phyloP scores from a whole-genome alignment of 2,797 vertebrate genomes.

The Semaprochilodus insignis region DNA sequence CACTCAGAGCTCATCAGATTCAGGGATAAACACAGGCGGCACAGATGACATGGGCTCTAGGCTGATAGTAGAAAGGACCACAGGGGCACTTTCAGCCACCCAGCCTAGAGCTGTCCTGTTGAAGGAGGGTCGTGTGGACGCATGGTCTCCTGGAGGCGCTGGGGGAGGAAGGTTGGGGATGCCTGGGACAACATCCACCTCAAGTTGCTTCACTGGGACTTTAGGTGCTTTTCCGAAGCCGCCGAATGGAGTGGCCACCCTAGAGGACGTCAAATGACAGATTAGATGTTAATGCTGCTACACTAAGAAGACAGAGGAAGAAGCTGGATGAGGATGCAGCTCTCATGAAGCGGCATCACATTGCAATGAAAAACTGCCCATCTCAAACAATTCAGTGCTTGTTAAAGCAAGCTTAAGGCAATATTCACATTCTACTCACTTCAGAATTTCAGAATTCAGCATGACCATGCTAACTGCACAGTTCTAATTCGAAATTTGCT shows the following conservation, averaged over 20 bases:
- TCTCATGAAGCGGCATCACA: neutral
- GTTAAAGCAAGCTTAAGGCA: neutral
- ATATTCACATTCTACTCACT: neutral
- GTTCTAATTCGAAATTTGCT: constrained; percentile 18
- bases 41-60: constrained; percentile 68
- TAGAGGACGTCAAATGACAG: constrained; percentile 70
- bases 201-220: constrained; percentile 79
- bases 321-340: neutral
- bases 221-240: constrained; percentile 88
- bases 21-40: constrained; percentile 75
- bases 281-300: constrained; percentile 50
- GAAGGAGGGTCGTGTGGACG: constrained; percentile 86
- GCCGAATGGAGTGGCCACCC: constrained; percentile 94
- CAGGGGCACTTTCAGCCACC: constrained; percentile 77
- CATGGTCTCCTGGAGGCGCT: constrained; percentile 75
- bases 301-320: constrained; percentile 44
- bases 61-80: constrained; percentile 73
- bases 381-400: neutral
- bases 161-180: constrained; percentile 75
- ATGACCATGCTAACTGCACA: neutral
- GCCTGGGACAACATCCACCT: constrained; percentile 79
- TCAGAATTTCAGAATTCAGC: neutral
- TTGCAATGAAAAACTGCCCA: neutral
- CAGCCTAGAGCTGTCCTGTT: constrained; percentile 94
- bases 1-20: constrained; percentile 94